phyloP scores from a whole-genome alignment of 2,888 invertebrate species.

The Ethmia dodecea region DNA sequence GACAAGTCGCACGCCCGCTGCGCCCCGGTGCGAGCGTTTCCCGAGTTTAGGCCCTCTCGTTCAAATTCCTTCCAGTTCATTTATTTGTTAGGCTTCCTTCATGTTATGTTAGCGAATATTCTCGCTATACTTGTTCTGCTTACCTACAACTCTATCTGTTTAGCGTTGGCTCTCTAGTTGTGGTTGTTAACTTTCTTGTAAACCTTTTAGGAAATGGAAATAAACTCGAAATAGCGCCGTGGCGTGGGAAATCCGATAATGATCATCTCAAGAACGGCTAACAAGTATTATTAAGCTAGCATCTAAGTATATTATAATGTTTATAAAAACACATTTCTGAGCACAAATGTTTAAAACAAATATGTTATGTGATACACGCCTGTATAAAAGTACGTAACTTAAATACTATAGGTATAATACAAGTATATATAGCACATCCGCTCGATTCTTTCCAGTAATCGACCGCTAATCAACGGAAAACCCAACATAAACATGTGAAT shows the following conservation, averaged over 20 bases:
- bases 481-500: slow-evolving; percentile 28
- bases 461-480: slow-evolving; percentile 31
- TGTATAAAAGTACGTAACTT: too few relatives aligned
- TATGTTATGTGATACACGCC: too few relatives aligned
- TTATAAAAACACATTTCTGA: too few relatives aligned
- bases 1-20: slow-evolving; percentile 37
- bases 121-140: not conserved
- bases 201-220: too few relatives aligned
- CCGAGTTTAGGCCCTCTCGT: slow-evolving; percentile 62
- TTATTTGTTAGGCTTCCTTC: slow-evolving; percentile 62
- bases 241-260: slow-evolving; percentile 11
- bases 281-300: too few relatives aligned
- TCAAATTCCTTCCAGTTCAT: slow-evolving; percentile 69
- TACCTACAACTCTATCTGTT: not conserved
- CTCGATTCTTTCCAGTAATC: too few relatives aligned
- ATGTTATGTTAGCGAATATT: too few relatives aligned
- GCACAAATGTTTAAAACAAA: too few relatives aligned
- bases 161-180: not conserved
- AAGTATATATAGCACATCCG: too few relatives aligned
- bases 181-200: slow-evolving; percentile 1
- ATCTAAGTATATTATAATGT: too few relatives aligned
- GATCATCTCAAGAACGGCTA: slow-evolving; percentile 6
- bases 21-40: slow-evolving; percentile 28
- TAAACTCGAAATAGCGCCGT: slow-evolving; percentile 9
- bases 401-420: too few relatives aligned